A percentile compares a stretch with the other conserved stretches of the same genome.
Conservation (phyloP, 2,797 vertebrate genomes). For the Protosalanx chinensis region DNA sequence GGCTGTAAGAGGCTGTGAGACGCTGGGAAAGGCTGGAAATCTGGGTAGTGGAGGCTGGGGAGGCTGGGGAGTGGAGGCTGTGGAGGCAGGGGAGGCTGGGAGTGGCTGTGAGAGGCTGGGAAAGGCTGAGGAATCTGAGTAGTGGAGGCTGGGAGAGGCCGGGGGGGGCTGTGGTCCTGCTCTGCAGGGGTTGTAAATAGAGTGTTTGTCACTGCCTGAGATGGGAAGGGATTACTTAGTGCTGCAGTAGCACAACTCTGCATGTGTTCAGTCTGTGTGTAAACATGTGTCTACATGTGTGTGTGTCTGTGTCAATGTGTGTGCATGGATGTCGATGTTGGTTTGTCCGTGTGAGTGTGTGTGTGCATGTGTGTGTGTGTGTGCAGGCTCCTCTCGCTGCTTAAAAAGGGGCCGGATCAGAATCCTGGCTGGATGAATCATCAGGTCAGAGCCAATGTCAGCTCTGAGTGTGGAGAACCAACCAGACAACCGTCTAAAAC, state of each 20-base stretch:
- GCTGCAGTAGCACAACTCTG: constrained; percentile 26
- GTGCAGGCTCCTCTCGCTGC: constrained; percentile 6
- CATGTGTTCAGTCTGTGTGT: constrained; percentile 10
- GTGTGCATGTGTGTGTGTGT: constrained; percentile 26
- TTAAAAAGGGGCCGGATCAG: constrained; percentile 18
- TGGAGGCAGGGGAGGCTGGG: constrained; percentile 13
- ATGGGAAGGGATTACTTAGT: constrained; percentile 44
- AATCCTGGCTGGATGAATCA: constrained; percentile 46
- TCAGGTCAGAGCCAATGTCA: constrained; percentile 36
- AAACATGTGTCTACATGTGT: too few relatives aligned
- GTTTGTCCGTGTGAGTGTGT: background rate
- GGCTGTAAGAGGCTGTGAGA: background rate
- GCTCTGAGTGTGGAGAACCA: constrained; percentile 28
- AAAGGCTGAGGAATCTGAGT: background rate
- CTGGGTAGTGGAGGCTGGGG: too few relatives aligned
- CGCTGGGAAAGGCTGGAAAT: too few relatives aligned
- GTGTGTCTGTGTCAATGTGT: background rate
- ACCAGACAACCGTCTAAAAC: constrained; percentile 25
- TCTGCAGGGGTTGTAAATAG: constrained; percentile 34
- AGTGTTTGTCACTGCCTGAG: constrained; percentile 48
- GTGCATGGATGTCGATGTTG: background rate
- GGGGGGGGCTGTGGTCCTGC: background rate
- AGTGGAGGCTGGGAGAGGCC: background rate
- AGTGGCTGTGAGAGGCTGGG: background rate
- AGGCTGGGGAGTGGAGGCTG: too few relatives aligned